These are phyloP conservation scores for Caenorhabditis briggsae DNA, from an alignment of 1,140 invertebrate species.

Conservation along the genomic window DNA sequence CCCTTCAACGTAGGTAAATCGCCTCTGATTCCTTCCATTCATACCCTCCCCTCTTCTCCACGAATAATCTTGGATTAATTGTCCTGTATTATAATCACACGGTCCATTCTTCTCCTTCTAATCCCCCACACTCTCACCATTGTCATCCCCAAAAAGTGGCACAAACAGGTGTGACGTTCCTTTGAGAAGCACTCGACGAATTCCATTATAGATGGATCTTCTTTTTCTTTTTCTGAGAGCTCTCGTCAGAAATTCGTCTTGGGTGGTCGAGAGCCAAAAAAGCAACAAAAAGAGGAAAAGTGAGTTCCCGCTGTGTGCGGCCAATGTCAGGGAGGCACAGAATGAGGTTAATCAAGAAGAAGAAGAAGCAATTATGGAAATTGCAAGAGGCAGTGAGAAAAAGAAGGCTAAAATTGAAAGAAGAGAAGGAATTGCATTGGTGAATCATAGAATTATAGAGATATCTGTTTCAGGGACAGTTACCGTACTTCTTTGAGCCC, in stretches of 20 bases:
- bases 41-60: neutral
- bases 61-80: neutral
- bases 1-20: conserved; percentile 19
- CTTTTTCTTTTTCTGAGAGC: no score
- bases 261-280: neutral
- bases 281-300: no score
- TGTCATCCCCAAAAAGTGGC: neutral
- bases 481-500: no score
- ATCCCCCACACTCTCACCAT: neutral
- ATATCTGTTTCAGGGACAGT: no score
- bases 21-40: neutral
- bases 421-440: no score
- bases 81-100: neutral
- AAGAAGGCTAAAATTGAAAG: no score
- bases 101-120: neutral
- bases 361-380: no score
- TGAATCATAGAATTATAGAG: no score
- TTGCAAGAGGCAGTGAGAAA: no score
- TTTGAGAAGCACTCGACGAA: neutral
- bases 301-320: no score
- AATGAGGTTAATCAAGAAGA: no score
- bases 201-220: neutral
- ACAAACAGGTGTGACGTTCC: neutral
- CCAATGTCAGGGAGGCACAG: no score
- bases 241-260: neutral